Percentiles rank a stretch among this genome's conserved stretches.
These are phyloP conservation scores for Rutilus rutilus DNA, from an alignment of 2,113 vertebrate species.

Conservation along the genomic window DNA sequence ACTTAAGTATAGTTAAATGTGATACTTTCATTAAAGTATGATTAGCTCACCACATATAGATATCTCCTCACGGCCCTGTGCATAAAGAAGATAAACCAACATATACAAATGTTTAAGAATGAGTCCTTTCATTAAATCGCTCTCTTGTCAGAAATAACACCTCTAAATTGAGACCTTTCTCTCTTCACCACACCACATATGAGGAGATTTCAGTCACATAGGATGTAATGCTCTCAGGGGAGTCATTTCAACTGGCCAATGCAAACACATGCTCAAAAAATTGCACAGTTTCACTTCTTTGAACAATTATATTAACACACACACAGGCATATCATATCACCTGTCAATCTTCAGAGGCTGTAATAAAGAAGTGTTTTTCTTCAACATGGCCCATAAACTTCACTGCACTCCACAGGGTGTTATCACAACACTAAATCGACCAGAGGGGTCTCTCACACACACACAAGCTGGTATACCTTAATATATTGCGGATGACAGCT, in stretches of 20 bases:
- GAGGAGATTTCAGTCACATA: slow-evolving; percentile 29
- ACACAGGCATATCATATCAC: slow-evolving; percentile 42
- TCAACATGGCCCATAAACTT: slow-evolving; percentile 54
- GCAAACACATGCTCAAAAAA: slow-evolving; percentile 16
- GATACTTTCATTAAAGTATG: not conserved
- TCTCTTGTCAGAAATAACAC: slow-evolving; percentile 18
- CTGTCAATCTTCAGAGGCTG: slow-evolving; percentile 40
- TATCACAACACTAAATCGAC: slow-evolving; percentile 46
- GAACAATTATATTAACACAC: slow-evolving; percentile 50
- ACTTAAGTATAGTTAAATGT: not conserved
- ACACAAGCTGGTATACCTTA: not conserved
- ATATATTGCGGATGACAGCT: slow-evolving; percentile 33
- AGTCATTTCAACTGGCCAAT: slow-evolving; percentile 30
- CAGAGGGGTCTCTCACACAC: not conserved
- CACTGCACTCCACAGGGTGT: slow-evolving; percentile 49
- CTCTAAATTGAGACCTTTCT: slow-evolving; percentile 31
- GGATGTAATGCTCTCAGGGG: slow-evolving; percentile 20
- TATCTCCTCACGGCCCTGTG: not conserved
- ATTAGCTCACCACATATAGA: not conserved
- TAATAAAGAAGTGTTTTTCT: slow-evolving; percentile 55
- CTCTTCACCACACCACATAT: slow-evolving; percentile 9
- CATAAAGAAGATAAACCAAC: slow-evolving; percentile 24
- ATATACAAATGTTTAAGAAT: slow-evolving; percentile 23
- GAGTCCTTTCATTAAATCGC: slow-evolving; percentile 32
- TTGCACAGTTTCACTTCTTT: slow-evolving; percentile 15